Evolutionary conservation across 2,113 vertebrate species (phyloP).

Genomic region (Bothrops jararaca): DNA sequence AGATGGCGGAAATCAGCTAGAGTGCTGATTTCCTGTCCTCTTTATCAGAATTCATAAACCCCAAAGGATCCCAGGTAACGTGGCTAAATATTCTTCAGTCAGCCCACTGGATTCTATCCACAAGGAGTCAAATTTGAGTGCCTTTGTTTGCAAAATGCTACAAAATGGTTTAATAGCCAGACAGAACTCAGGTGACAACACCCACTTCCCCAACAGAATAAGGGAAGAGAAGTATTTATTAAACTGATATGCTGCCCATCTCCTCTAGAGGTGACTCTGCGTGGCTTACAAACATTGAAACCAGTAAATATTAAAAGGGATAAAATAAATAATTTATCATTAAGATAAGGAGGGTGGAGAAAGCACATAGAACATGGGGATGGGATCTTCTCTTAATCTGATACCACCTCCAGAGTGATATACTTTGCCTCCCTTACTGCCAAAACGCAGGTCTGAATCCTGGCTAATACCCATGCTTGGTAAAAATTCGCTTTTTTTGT

Average conservation of each 20-base stretch:
- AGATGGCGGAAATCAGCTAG: neutral
- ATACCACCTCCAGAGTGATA: neutral
- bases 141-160: neutral
- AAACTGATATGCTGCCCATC: neutral
- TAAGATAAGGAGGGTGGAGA: neutral
- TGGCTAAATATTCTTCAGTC: neutral
- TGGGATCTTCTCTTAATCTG: too few species aligned
- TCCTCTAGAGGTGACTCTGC: neutral
- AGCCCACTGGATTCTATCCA: neutral
- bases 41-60: neutral
- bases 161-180: neutral
- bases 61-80: neutral
- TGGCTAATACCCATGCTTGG: neutral
- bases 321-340: neutral
- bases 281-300: neutral
- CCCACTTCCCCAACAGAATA: neutral
- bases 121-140: neutral
- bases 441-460: neutral
- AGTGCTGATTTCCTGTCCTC: neutral
- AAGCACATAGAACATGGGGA: too few species aligned
- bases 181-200: neutral
- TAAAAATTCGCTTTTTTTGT: neutral
- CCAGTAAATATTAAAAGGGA: neutral
- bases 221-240: neutral
- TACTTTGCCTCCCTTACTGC: neutral